Evolutionary conservation across 1,140 invertebrate species (phyloP), one percentile per base, ranked within the genome.

Genomic region (Trichoplusia ni): DNA sequence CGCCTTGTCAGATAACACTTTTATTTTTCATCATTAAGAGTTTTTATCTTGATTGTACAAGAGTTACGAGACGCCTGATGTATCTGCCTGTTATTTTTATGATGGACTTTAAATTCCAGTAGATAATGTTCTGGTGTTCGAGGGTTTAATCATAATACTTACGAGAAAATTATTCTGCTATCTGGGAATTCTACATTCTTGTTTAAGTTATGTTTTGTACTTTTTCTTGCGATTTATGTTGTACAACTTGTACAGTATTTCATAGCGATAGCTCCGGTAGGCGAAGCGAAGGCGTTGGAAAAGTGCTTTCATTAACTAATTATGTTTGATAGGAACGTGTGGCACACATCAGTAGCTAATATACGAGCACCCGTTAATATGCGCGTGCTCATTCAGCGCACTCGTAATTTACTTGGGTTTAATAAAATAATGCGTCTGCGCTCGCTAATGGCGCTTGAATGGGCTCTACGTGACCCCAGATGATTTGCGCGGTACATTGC

Each of bases 401-500:
- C 31, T 40, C 53, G 40, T 71, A 72, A 75, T 67, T 69, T 59
- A 47, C 38, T 64, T 29, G 54, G 35, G 49, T 65, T 68, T 68
- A 65, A 66, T 69, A 58, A 54, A 59, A 67, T 71, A 70, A 64
- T 69, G 56, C 58, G 64, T 67, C 56, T 46, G 40, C 60, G 64
- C 23, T 9, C 16, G 33, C 62, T 65, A 75, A 73, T 76, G 63
- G 72, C 47, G 42, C 13, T 49, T 33, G 31, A 63, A 63, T 35
- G 47, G 56, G 66, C 44, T 31, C 51, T 68, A 70, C 62, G 59
- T 78, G 68, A 71, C 69, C 68, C 51, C 27, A 21, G 42, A n/a
- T 60, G 2, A 19, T 38, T 25, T 54, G 11, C 35, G 31, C 5
- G 23, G 40, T 13, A n/a, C 2, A 7, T 25, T 31, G 9, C 33